Percentiles rank a stretch among this genome's conserved stretches.
Conservation (phyloP, 2,113 vertebrate genomes). For the Cottus gobio region DNA sequence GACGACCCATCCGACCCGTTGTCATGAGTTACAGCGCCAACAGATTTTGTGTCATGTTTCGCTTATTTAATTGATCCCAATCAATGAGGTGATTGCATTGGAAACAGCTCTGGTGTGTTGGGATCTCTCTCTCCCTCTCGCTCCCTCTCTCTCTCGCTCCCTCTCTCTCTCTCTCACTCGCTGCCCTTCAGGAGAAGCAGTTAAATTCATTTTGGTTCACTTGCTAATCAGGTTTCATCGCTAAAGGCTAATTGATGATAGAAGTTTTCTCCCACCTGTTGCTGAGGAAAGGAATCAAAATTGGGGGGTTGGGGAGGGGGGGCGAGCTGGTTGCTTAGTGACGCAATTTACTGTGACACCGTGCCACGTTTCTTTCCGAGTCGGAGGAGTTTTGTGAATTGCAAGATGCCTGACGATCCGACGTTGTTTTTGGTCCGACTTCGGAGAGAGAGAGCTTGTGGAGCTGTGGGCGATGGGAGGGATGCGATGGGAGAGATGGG, state of each 20-base stretch:
- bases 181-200: conserved; percentile 50
- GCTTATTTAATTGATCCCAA: conserved; percentile 61
- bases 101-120: conserved; percentile 20
- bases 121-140: conserved; percentile 1
- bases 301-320: background rate
- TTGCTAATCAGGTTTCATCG: conserved; percentile 67
- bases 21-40: too few relatives aligned
- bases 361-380: too few relatives aligned
- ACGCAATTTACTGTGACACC: conserved; percentile 62
- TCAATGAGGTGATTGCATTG: conserved; percentile 60
- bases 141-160: conserved; percentile 14
- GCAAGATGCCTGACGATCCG: too few relatives aligned
- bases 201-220: conserved; percentile 61
- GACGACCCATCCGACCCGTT: too few relatives aligned
- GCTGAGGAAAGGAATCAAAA: conserved; percentile 25
- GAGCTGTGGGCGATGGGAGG: conserved; percentile 49
- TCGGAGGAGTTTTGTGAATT: too few relatives aligned
- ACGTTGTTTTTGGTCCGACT: conserved; percentile 73
- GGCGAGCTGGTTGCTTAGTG: conserved; percentile 26
- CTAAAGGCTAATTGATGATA: conserved; percentile 52
- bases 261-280: conserved; percentile 59
- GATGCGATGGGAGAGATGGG: conserved; percentile 1
- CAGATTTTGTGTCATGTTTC: too few relatives aligned
- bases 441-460: conserved; percentile 67
- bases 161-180: conserved; percentile 10